Base-by-base conservation (phyloP, 2,888 invertebrate species). In the Leucophenga maculata region DNA sequence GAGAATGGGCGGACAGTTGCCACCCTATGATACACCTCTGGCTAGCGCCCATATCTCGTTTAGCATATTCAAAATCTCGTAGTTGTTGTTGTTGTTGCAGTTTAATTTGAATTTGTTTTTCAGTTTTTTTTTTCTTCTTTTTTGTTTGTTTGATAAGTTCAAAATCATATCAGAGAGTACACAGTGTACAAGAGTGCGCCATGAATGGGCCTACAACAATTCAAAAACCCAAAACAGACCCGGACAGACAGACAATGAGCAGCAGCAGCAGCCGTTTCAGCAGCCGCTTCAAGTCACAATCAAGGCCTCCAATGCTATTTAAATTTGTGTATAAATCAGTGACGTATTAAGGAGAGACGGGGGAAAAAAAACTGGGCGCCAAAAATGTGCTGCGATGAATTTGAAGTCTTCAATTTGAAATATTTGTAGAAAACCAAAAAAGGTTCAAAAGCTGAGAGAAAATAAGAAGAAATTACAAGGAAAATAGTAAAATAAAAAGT, bases 121-220 rank as follows among this genome's bases (percentile, higher is more conserved):
- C 1, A 20, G 13, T 55, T 22, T 26, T 32, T 60, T 60, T 83
- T 78, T 80, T 78, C 4, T n/a, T n/a, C n/a, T 11, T 57, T 57
- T 60, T 60, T 39, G 82, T 80, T 78, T 80, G 75, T 82, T 83
- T 81, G 82, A 81, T 81, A 80, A 82, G 82, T 79, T 82, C 78
- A 78, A 82, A 80, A 80, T 79, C 82, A 80, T 80, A 83, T 59
- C 48, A 59, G 9, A 66, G 18, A 16, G n/a, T n/a, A 31, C 13
- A 14, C 6, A 26, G 26, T 54, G n/a, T 54, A 22, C 9, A 57
- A 1, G 22, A 55, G 26, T 11, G 11, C 11, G 26, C 14, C 26
- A 57, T 26, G 57, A 31, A 50, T 55, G 55, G 20, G 55, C 55
- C 60, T 6, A 83, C 81, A 83, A 78, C 83, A 83, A 79, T 77